Evolutionary conservation across 2,797 vertebrate species (phyloP).

Genomic region (Rhabdomys pumilio): DNA sequence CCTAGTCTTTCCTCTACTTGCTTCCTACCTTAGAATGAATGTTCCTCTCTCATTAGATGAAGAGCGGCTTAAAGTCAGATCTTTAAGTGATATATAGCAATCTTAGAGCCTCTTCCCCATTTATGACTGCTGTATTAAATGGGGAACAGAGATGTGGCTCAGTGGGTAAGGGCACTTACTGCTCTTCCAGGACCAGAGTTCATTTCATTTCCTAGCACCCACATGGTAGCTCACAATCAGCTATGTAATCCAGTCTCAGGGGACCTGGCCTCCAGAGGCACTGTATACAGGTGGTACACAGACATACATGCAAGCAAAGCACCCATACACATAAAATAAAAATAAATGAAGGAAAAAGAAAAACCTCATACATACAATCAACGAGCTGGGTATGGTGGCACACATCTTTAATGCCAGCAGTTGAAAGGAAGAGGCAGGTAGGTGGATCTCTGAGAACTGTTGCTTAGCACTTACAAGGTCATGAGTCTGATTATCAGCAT

Average conservation of each 20-base stretch:
- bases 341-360: background rate
- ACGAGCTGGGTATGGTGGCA: background rate
- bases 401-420: background rate
- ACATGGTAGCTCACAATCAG: background rate
- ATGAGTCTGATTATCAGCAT: background rate
- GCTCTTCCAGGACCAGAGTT: background rate
- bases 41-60: background rate
- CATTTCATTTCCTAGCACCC: background rate
- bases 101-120: background rate
- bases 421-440: background rate
- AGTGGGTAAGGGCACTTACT: background rate
- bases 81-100: background rate
- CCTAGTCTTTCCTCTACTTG: background rate
- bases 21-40: background rate
- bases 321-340: background rate
- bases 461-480: background rate
- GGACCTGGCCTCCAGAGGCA: background rate
- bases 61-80: background rate
- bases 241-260: background rate
- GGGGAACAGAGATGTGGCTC: background rate
- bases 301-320: background rate
- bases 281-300: background rate
- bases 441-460: background rate
- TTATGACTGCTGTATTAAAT: background rate
- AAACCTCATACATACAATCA: background rate